Evolutionary conservation across 2,797 vertebrate genomes (phyloP), one percentile per base, ranked within the genome.

Genomic region (Pipistrellus pygmaeus): DNA sequence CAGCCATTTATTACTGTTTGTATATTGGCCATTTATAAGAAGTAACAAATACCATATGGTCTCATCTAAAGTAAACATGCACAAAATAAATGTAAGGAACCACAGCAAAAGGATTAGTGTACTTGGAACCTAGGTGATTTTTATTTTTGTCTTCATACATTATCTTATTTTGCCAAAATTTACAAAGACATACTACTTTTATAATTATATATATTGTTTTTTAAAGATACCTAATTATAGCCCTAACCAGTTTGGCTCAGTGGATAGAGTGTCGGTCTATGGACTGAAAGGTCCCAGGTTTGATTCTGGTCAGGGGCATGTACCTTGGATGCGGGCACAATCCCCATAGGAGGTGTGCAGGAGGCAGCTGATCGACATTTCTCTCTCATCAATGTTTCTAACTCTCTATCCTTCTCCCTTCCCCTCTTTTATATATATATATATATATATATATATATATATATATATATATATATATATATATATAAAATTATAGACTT

Each of bases 141-240:
- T 83, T 46, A 93, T 62, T 85, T 80, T 84, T 75, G n/a, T 69
- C n/a, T 92, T 87, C 60, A 76, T 55, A 18, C 41, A 72, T 68
- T 88, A 64, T 20, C 53, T 88, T 85, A 41, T 91, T 85, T 92
- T 53, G 32, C 57, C 57, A 73, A 89, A 64, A 68, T 20, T 78
- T 66, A 78, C 30, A 51, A 95, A 87, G 25, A 57, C 6, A 5
- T 25, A 76, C 27, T 82, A 41, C 7, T 76, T 72, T 93, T 73
- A 73, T 64, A 85, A 71, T 30, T 27, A 77, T 81, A 95, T 44
- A 38, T 6, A 32, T 0, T 76, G 53, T 25, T 76, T 87, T 66
- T 41, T 48, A 51, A 73, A 68, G 51, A 53, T 14, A 48, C 46
- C 17, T 91, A 80, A 75, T 51, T 51, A 46, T 21, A n/a, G n/a